Base-by-base conservation (phyloP, 2,888 invertebrate genomes). In the Athripsodes cinereus region DNA sequence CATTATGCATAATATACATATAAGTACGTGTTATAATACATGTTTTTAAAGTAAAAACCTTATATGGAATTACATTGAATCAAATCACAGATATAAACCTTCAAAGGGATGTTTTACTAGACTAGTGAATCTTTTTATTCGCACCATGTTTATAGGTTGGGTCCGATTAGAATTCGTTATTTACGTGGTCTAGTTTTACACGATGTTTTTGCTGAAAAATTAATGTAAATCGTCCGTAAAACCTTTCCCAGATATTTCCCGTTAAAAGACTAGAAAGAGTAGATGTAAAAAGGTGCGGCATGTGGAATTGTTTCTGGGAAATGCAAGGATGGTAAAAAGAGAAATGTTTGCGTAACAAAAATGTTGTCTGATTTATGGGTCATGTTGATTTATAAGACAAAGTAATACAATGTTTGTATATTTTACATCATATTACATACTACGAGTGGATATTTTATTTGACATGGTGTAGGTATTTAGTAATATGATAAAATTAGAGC, bases 181-280 rank as follows among this genome's bases (percentile, higher is more conserved):
- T 40, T 40, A 40, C 40, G 16, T 40, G 40, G 40, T 40, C 40
- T n/a, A 3, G 40, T 10, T 6, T 3, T 40, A 40, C 40, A 40
- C 13, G n/a, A 6, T 10, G 5, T 40, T 13, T 40, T 13, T 26
- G 26, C 52, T 59, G 55, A 59, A 59, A 59, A 59, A 59, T 57
- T 52, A 57, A 57, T 57, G 57, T 52, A 44, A 35, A 50, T 59
- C 56, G 56, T 19, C 53, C 40, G 53, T 56, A 47, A 46, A 55
- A 59, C 56, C 59, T 52, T 59, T 40, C 49, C 53, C 47, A 52
- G 52, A 50, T 22, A 22, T 22, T 48, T 55, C 48, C 40, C n/a
- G 51, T 55, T 35, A 55, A 31, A 34, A 35, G 26, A 55, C 40
- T 19, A 55, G 51, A 47, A 50, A 13, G 40, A 40, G 40, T 40